A percentile compares a stretch with the other conserved stretches of the same genome.
Conservation (phyloP, 2,888 invertebrate species). For the Calliphora vomitoria region DNA sequence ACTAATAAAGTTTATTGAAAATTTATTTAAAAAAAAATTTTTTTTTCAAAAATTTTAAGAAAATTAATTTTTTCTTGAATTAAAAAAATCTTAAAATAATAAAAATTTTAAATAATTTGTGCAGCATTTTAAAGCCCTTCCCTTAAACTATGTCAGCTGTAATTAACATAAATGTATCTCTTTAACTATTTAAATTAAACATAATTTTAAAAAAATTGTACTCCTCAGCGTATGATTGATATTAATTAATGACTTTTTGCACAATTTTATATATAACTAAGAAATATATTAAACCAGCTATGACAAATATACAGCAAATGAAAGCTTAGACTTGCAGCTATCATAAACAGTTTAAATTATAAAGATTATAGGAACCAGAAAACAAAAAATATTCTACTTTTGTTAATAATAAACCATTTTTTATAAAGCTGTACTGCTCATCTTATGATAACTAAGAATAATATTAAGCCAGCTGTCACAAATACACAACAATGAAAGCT, state of each 20-base stretch:
- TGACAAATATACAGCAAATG: background rate
- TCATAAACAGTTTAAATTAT: background rate
- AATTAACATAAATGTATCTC: too few relatives aligned
- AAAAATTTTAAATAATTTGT: background rate
- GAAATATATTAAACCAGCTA: background rate
- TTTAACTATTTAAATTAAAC: too few relatives aligned
- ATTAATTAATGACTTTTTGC: background rate
- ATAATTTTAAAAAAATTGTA: background rate
- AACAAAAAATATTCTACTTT: too few relatives aligned
- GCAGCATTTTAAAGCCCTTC: background rate
- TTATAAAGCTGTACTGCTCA: too few relatives aligned
- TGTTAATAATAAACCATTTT: too few relatives aligned
- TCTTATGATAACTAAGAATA: too few relatives aligned
- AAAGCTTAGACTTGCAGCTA: background rate
- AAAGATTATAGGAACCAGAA: background rate
- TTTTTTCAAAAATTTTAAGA: background rate
- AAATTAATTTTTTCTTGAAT: too few relatives aligned
- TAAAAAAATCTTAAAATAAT: too few relatives aligned
- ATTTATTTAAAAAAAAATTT: background rate
- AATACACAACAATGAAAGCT: too few relatives aligned
- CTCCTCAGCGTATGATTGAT: background rate
- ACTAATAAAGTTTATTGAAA: background rate
- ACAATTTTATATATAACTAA: background rate
- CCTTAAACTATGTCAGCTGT: too few relatives aligned
- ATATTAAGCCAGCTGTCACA: too few relatives aligned